phyloP scores from a whole-genome alignment of 1,140 invertebrate species.

The Philaenus spumarius region DNA sequence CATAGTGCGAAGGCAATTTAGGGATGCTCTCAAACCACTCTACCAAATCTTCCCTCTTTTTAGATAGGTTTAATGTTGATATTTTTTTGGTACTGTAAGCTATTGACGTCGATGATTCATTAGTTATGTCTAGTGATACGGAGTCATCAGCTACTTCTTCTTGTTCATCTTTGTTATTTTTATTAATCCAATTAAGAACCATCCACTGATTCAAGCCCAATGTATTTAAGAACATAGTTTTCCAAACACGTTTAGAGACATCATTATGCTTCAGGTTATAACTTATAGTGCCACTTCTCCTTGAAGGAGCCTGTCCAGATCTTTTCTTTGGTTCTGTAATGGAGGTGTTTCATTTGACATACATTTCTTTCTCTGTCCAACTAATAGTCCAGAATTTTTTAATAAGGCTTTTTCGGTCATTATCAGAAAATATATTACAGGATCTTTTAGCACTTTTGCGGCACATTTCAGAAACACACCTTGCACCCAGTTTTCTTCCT shows the following conservation, averaged over 20 bases:
- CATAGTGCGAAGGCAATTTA: conserved; percentile 5
- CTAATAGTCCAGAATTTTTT: neutral
- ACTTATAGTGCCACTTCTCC: neutral
- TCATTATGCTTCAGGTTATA: neutral
- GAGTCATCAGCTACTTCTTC: neutral
- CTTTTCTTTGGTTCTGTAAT: neutral
- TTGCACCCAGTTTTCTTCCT: neutral
- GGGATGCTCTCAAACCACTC: conserved; percentile 1
- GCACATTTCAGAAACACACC: neutral
- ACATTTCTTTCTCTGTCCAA: neutral
- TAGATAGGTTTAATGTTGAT: neutral
- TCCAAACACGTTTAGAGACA: neutral
- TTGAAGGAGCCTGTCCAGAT: neutral
- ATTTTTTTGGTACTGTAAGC: neutral
- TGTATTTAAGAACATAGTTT: neutral
- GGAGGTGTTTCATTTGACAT: neutral
- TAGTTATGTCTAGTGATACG: neutral
- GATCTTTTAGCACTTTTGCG: neutral
- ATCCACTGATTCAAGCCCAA: neutral
- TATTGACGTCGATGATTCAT: neutral
- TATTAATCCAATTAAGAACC: neutral
- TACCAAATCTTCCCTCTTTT: neutral
- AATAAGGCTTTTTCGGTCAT: neutral
- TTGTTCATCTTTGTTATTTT: neutral
- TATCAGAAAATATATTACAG: neutral